Base-by-base conservation (phyloP, 2,888 invertebrate genomes). In the Cenopis cana region DNA sequence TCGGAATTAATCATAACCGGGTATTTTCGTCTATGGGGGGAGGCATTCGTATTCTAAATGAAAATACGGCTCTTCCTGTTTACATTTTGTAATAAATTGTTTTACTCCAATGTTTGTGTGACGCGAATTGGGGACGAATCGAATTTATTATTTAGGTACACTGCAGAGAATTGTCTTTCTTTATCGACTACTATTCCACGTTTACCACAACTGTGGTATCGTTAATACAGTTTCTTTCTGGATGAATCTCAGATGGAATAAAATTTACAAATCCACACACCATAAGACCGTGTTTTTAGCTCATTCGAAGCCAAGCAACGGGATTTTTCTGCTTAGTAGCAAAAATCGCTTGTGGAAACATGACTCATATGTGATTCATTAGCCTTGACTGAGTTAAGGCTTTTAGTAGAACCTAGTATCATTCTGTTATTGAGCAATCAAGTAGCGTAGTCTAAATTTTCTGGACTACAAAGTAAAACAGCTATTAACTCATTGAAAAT, bases 41-140 rank as follows among this genome's bases (percentile, higher is more conserved):
- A 80, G 82, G 85, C 83, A 85, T 90, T 92, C 92, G 92, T 91
- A 92, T 91, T 93, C 92, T 91, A 92, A 93, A 93, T 93, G 93
- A 93, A 93, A 92, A 92, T 93, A 91, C 91, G 87, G 84, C 87
- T 89, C 91, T 93, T 93, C 93, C 93, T 93, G 93, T 93, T 93
- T 93, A 93, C 92, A 91, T 93, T 93, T 93, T 90, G 90, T 92
- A 90, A 93, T 92, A 93, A 93, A 93, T 93, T 93, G 92, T 92
- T 93, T 91, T 88, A 91, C 89, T 88, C 83, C 85, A 82, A 89
- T 88, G 87, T 88, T 88, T 87, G 87, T 86, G 85, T 85, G 87
- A 82, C 82, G 83, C 79, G 69, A 73, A 72, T 69, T 66, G 61
- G 74, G 76, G 79, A 74, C 77, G 77, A 76, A 79, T 78, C 78